A percentile compares a stretch with the other conserved stretches of the same genome.
phyloP scores from a whole-genome alignment of 2,888 invertebrate species.

The Nomada ferruginata region DNA sequence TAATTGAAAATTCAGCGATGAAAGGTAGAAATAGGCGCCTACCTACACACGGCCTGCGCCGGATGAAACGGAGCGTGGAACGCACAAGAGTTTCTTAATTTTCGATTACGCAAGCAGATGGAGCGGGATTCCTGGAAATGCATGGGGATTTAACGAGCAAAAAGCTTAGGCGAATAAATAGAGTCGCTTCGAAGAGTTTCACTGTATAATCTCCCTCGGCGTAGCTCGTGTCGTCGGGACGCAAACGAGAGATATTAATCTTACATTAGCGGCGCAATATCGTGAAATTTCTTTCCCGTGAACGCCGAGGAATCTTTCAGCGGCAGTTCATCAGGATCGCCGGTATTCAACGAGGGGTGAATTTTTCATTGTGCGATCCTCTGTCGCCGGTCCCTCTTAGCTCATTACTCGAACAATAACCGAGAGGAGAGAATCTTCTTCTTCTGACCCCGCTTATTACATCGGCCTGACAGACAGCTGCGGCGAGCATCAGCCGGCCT shows the following conservation, averaged over 20 bases:
- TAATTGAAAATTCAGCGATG: slow-evolving; percentile 23
- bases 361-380: slow-evolving; percentile 13
- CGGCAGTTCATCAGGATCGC: neutral
- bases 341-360: neutral
- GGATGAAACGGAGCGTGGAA: slow-evolving; percentile 25
- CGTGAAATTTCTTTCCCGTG: neutral
- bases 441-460: slow-evolving; percentile 16
- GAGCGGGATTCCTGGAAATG: neutral
- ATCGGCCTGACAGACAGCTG: neutral
- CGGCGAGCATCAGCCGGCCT: neutral
- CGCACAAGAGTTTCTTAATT: slow-evolving; percentile 1
- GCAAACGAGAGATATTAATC: neutral
- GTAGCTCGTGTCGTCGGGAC: neutral
- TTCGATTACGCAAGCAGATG: neutral
- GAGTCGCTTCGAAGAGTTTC: neutral
- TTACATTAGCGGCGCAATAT: slow-evolving; percentile 9
- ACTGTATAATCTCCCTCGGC: neutral
- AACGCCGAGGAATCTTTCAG: neutral
- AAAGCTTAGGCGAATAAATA: neutral
- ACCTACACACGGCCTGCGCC: neutral
- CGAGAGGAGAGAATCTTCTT: neutral
- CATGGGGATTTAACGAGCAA: neutral
- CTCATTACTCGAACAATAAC: slow-evolving; percentile 4
- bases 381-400: neutral
- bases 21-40: slow-evolving; percentile 25